These are phyloP conservation scores for Pedetes capensis DNA, from an alignment of 2,113 vertebrate species.

Conservation along the genomic window DNA sequence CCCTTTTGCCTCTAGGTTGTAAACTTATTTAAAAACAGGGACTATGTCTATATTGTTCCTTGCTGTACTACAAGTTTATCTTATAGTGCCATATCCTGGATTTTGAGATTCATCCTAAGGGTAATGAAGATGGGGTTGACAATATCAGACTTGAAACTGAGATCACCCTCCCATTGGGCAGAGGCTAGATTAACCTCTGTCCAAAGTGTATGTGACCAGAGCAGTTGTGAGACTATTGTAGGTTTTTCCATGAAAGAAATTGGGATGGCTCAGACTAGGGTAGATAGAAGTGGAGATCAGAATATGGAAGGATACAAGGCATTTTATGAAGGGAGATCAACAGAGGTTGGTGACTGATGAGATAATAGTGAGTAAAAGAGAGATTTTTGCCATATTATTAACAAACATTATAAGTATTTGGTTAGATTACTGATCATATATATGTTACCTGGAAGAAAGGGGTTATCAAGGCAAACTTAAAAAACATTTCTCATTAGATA, in stretches of 20 bases:
- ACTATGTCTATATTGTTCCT: not conserved
- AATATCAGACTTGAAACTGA: not conserved
- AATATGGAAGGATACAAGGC: not conserved
- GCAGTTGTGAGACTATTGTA: not conserved
- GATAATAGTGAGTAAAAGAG: not conserved
- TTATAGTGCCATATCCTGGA: not conserved
- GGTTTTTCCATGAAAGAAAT: not conserved
- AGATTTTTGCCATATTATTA: not conserved
- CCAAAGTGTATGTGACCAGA: not conserved
- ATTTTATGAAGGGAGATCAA: not conserved
- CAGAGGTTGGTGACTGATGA: not conserved
- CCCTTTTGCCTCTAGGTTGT: not conserved
- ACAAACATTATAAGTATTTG: not conserved
- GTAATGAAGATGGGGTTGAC: not conserved
- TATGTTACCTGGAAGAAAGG: not conserved
- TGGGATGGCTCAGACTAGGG: not conserved
- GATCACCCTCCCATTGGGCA: not conserved
- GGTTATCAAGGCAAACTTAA: not conserved
- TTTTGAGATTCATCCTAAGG: not conserved
- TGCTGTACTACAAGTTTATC: not conserved
- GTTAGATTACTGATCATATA: not conserved
- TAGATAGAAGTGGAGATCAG: not conserved
- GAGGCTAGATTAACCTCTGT: not conserved
- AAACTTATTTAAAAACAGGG: not conserved
- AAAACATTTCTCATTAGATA: not conserved